Conservation (phyloP, 2,888 invertebrate genomes). For the Drepanosiphum platanoidis region DNA sequence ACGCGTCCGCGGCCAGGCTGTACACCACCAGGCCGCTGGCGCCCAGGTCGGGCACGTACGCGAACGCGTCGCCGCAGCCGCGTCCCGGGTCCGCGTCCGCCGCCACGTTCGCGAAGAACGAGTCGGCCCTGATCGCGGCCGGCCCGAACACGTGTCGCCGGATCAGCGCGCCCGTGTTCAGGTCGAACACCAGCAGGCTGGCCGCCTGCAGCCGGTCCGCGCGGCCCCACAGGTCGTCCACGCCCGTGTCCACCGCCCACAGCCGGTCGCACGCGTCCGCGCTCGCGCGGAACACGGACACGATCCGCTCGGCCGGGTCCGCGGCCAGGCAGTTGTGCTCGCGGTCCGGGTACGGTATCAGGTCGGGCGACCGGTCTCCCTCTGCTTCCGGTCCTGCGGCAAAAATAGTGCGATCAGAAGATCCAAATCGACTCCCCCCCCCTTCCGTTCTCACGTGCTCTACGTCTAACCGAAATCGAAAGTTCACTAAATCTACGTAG, state of each 20-base stretch:
- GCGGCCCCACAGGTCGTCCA: slow-evolving; percentile 73
- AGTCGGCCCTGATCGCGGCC: slow-evolving; percentile 76
- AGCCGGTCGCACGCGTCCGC: slow-evolving; percentile 80
- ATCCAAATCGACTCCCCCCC: slow-evolving; percentile 1
- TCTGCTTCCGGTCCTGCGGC: slow-evolving; percentile 2
- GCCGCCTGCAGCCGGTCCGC: slow-evolving; percentile 75
- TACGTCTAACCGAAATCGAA: too few relatives aligned
- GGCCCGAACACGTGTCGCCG: slow-evolving; percentile 77
- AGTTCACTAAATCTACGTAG: too few relatives aligned
- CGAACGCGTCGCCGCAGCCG: slow-evolving; percentile 79
- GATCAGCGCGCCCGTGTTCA: slow-evolving; percentile 79
- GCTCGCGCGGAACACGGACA: slow-evolving; percentile 80
- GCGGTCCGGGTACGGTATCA: slow-evolving; percentile 82
- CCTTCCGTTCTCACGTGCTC: slow-evolving; percentile 76
- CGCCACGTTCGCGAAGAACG: slow-evolving; percentile 84
- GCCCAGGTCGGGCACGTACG: slow-evolving; percentile 78
- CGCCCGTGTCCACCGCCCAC: slow-evolving; percentile 84
- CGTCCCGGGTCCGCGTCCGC: slow-evolving; percentile 76
- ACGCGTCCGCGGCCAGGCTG: slow-evolving; percentile 77
- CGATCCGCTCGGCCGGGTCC: slow-evolving; percentile 63
- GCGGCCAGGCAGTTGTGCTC: slow-evolving; percentile 69
- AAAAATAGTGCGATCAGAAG: slow-evolving; percentile 58
- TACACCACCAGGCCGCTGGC: slow-evolving; percentile 82
- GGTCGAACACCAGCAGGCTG: slow-evolving; percentile 77
- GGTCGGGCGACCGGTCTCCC: slow-evolving; percentile 76